Base-by-base conservation (phyloP, 2,113 vertebrate genomes). In the Corythoichthys haematopterus region DNA sequence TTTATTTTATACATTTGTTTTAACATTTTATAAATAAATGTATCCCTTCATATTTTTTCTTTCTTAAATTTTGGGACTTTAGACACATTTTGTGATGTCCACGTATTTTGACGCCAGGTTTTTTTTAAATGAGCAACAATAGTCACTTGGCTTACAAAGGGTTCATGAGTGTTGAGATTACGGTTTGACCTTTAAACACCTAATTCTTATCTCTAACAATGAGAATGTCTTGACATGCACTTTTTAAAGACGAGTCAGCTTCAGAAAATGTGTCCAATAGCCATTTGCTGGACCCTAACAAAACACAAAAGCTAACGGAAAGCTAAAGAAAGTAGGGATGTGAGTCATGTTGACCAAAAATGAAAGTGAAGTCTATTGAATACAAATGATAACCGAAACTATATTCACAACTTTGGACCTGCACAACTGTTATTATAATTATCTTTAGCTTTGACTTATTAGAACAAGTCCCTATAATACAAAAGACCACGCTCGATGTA, bases 171-270 rank as follows among this genome's bases (percentile, higher is more conserved):
- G n/a, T 53, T 70, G 47, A 81, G 75, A 73, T 72, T 69, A 57
- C 67, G 59, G 2, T 67, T 40, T 51, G 70, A 79, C 76, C 80
- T 80, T 84, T 81, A 71, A 78, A 3, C 37, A 11, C 11, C 12
- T 35, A 8, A 8, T 50, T 20, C 33, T 53, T 47, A 8, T 70
- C 43, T 64, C 0, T 67, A 59, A 62, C 37, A 0, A 12, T 5
- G 16, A 64, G 45, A 14, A 15, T 62, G 64, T 67, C 67, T 75
- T 70, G 11, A 7, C 46, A 36, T 55, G 62, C 28, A 58, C 13
- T 52, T 64, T 20, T 40, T 14, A 46, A 20, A 4, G 38, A 45
- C 1, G 1, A 62, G 38, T 12, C 38, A 61, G 15, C 59, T 40
- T 28, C 38, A 43, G 3, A 35, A 35, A 35, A 56, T 56, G 10